phyloP scores from a whole-genome alignment of 2,888 invertebrate genomes.

The Azorinus chamasolen region DNA sequence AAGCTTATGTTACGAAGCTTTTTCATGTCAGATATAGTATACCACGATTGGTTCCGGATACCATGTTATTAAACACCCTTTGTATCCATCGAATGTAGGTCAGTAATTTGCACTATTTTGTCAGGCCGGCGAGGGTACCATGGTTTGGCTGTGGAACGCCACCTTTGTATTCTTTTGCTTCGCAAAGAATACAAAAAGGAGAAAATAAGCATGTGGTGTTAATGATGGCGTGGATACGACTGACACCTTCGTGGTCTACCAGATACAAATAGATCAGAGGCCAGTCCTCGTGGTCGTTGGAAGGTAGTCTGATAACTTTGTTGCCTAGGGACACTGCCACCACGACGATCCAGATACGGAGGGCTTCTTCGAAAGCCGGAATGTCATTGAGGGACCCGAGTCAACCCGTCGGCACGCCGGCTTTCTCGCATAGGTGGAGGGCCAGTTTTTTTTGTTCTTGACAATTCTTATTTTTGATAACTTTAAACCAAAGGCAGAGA shows the following conservation, averaged over 20 bases:
- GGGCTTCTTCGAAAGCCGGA: constrained; percentile 10
- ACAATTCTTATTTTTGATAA: background rate
- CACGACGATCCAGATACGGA: constrained; percentile 21
- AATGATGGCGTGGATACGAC: constrained; percentile 19
- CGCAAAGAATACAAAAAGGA: no score
- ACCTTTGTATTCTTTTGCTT: no score
- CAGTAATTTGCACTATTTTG: no score
- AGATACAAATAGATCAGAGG: constrained; percentile 27
- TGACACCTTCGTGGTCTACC: constrained; percentile 25
- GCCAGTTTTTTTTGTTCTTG: constrained; percentile 16
- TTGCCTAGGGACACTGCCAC: constrained; percentile 23
- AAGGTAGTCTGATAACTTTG: constrained; percentile 15
- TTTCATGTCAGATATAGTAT: no score
- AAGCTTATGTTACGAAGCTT: no score
- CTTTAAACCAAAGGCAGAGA: constrained; percentile 12
- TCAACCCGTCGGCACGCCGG: background rate
- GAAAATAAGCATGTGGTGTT: constrained; percentile 21
- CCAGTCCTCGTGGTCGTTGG: constrained; percentile 9
- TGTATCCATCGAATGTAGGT: no score
- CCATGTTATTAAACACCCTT: no score
- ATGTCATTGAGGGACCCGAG: constrained; percentile 12
- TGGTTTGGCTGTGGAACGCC: no score
- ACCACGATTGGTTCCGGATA: no score
- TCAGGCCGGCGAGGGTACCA: no score
- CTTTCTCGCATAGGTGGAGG: constrained; percentile 8